phyloP scores from a whole-genome alignment of 2,888 invertebrate genomes.

The Parascotia fuliginaria region DNA sequence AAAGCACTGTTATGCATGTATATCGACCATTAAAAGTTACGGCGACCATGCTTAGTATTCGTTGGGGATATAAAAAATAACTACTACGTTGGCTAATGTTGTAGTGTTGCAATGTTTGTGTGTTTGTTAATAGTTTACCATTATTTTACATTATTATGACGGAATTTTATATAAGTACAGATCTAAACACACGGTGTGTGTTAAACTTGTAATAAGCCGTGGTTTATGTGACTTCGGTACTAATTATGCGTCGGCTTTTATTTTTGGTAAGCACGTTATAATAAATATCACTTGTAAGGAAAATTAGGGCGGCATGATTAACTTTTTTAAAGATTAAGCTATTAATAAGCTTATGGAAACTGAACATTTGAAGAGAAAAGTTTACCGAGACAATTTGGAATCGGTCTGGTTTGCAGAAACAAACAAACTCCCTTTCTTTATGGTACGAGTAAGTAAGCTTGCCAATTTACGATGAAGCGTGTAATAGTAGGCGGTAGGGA shows the following conservation, averaged over 20 bases:
- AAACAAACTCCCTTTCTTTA: constrained; percentile 14
- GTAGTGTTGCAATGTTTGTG: constrained; percentile 39
- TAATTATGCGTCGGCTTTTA: constrained; percentile 10
- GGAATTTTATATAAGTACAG: constrained; percentile 13
- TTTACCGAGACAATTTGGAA: neutral
- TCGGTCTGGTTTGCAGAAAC: constrained; percentile 5
- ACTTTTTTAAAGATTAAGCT: neutral
- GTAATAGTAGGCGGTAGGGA: constrained; percentile 10
- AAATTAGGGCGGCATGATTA: neutral
- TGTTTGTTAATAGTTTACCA: constrained; percentile 33
- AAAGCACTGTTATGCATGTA: constrained; percentile 53
- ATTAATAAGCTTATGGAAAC: neutral
- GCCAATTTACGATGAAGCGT: constrained; percentile 18
- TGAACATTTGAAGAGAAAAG: neutral
- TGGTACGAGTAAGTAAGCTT: constrained; percentile 13
- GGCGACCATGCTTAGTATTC: constrained; percentile 56
- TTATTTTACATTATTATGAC: constrained; percentile 17
- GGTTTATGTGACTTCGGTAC: constrained; percentile 13
- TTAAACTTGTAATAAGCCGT: constrained; percentile 14
- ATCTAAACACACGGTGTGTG: constrained; percentile 12
- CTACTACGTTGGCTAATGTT: constrained; percentile 45
- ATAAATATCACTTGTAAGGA: neutral
- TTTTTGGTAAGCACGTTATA: neutral
- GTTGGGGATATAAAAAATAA: constrained; percentile 57
- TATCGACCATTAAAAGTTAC: constrained; percentile 57